Base-by-base conservation (phyloP, 2,888 invertebrate genomes). In the Netelia melanura region DNA sequence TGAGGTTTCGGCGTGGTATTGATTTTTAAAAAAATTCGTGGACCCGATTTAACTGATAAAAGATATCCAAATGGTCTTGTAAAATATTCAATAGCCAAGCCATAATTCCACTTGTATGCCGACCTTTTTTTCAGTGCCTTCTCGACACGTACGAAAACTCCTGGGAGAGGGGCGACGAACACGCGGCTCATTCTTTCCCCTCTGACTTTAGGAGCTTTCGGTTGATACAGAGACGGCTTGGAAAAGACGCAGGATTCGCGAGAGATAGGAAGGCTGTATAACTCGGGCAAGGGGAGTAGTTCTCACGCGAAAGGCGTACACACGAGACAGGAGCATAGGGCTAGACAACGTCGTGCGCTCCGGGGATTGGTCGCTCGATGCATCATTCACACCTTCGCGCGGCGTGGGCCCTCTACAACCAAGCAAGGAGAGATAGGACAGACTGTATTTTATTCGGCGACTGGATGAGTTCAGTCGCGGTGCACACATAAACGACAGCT, bases 331-430 rank as follows among this genome's bases (percentile, higher is more conserved):
- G 43, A n/a, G 62, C 52, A 54, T 38, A 38, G 54, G 17, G 21
- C 25, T 44, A 43, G 64, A 65, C 23, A 61, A 67, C 54, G 67
- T 62, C 54, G 79, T 23, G 56, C 23, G 68, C 52, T 54, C 48
- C 62, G 38, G 64, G 71, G 72, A 48, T 67, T 56, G 74, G 65
- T 80, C 74, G 85, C 77, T 84, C 87, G 85, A 88, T 89, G 85
- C 85, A 88, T 88, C 87, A 88, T 89, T 88, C 87, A 87, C 88
- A 86, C 84, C 85, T 87, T 81, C 79, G 84, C 61, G 74, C 62
- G 30, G 65, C 70, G 75, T 65, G 43, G n/a, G 76, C 76, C 58
- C 65, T 71, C 43, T 43, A 23, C 62, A 76, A 71, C 25, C 81
- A 52, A 75, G 82, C 71, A 43, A 56, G 38, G 38, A 38, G 72